phyloP scores from a whole-genome alignment of 2,113 vertebrate genomes.

The Chloroceryle aenea region DNA sequence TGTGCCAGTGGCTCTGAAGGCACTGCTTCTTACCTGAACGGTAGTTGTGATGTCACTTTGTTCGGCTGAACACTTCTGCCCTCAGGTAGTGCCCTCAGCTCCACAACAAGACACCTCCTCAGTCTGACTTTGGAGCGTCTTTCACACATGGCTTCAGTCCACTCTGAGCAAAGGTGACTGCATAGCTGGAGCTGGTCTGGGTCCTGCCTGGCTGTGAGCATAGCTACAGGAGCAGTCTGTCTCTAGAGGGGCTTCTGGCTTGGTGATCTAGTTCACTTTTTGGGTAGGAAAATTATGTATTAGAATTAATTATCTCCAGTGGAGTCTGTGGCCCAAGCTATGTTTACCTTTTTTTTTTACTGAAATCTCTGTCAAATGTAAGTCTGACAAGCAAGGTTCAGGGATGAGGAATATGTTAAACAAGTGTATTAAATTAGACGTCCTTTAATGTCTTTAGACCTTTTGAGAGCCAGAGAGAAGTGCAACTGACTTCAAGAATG shows the following conservation, averaged over 20 bases:
- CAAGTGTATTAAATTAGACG: not conserved
- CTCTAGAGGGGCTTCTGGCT: not conserved
- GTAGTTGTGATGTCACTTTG: not conserved
- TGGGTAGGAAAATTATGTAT: not conserved
- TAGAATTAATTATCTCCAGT: not conserved
- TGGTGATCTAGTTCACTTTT: not conserved
- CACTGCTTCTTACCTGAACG: accelerated
- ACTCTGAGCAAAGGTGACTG: not conserved
- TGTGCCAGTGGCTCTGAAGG: not conserved
- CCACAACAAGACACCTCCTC: not conserved
- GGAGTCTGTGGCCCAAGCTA: not conserved
- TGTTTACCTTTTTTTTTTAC: not conserved
- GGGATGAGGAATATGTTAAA: not conserved
- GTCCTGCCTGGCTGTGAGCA: not conserved
- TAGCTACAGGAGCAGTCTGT: not conserved
- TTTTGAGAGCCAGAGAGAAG: not conserved
- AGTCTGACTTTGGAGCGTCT: not conserved
- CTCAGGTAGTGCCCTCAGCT: not conserved
- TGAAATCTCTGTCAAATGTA: not conserved
- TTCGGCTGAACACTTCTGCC: not conserved
- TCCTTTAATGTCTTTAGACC: not conserved
- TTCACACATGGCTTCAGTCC: not conserved
- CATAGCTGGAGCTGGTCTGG: not conserved
- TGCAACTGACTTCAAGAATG: not conserved
- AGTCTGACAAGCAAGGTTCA: not conserved